Evolutionary conservation across 2,888 invertebrate genomes (phyloP).

Genomic region (Thysanoteuthis rhombus): DNA sequence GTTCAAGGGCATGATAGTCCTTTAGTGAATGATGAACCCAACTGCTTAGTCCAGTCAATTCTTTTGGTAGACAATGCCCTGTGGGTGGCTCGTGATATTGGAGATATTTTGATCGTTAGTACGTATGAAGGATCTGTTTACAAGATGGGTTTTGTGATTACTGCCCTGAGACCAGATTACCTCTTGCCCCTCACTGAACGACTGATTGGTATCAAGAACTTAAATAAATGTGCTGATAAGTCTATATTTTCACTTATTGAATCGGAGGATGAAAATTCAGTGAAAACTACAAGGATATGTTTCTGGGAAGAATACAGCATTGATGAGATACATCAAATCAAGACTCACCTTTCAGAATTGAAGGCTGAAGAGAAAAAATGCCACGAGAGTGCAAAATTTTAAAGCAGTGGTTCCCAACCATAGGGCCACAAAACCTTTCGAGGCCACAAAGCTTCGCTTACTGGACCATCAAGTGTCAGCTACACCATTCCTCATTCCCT

Average conservation of each 20-base stretch:
- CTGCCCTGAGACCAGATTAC: neutral
- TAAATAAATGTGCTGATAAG: neutral
- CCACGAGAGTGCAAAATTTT: neutral
- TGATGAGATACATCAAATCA: neutral
- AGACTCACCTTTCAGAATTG: neutral
- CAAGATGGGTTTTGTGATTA: neutral
- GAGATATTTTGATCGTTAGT: constrained; percentile 48
- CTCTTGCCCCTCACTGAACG: neutral
- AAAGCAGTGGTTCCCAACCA: no score
- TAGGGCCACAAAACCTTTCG: no score
- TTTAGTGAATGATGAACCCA: neutral
- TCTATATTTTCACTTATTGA: neutral
- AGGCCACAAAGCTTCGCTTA: no score
- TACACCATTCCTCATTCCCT: no score
- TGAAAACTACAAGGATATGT: neutral
- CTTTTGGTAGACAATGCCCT: constrained; percentile 46
- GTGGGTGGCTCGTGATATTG: constrained; percentile 53
- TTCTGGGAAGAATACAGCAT: neutral
- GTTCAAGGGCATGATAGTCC: neutral
- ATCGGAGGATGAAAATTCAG: neutral
- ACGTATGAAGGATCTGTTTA: neutral
- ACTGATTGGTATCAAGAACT: neutral
- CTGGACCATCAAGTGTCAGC: no score
- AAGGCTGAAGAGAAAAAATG: neutral
- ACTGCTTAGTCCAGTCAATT: constrained; percentile 39